A percentile compares a stretch with the other conserved stretches of the same genome.
Evolutionary conservation across 2,888 invertebrate genomes (phyloP).

Genomic region (Eristalis pertinax): DNA sequence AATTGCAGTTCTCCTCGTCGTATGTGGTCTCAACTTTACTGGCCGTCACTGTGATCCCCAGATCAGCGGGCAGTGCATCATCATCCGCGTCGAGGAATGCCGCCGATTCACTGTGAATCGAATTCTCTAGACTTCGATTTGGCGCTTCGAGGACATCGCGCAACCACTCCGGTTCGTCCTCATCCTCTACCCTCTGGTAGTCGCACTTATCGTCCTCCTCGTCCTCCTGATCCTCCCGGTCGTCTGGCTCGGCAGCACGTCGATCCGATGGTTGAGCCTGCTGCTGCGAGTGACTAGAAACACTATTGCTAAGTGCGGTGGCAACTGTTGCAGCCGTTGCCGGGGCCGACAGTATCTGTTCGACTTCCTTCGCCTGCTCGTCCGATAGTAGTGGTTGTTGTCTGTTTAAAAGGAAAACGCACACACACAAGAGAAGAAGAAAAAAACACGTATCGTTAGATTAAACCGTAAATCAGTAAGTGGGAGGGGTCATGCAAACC

Average conservation of each 20-base stretch:
- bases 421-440: conserved; percentile 4
- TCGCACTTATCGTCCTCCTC: conserved; percentile 44
- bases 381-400: conserved; percentile 92
- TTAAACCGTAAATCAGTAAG: conserved; percentile 1
- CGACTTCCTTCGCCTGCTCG: conserved; percentile 95
- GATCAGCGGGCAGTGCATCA: conserved; percentile 34
- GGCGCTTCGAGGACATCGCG: conserved; percentile 84
- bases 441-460: conserved; percentile 8
- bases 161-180: conserved; percentile 83
- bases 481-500: conserved; percentile 84
- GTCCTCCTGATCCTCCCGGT: conserved; percentile 40
- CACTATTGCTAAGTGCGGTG: conserved; percentile 73
- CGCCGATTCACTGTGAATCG: conserved; percentile 62
- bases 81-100: conserved; percentile 51
- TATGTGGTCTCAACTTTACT: conserved; percentile 75
- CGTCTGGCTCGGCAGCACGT: not conserved
- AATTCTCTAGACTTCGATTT: conserved; percentile 79
- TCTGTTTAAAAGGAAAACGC: conserved; percentile 80
- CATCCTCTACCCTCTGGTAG: conserved; percentile 75
- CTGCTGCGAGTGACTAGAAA: conserved; percentile 61
- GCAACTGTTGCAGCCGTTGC: conserved; percentile 79
- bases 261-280: conserved; percentile 47
- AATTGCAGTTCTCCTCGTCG: conserved; percentile 74
- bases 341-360: conserved; percentile 88
- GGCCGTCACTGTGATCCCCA: conserved; percentile 73